These are phyloP conservation scores for Sitobion miscanthi DNA, from an alignment of 1,140 invertebrate genomes.

Conservation along the genomic window DNA sequence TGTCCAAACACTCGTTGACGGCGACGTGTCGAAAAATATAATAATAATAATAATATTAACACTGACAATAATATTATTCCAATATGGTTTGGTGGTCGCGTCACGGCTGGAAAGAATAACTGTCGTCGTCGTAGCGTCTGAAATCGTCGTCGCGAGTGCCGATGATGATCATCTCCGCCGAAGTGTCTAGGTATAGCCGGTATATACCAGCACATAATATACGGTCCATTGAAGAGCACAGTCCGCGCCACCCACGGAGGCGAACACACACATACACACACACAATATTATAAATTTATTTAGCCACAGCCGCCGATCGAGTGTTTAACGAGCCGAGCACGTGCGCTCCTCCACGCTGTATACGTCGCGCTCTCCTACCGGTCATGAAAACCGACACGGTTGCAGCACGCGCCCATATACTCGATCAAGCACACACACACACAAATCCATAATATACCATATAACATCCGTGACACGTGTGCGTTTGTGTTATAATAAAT, in stretches of 20 bases:
- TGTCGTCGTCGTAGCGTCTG: background rate
- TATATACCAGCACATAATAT: background rate
- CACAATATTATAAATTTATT: background rate
- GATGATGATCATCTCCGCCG: background rate
- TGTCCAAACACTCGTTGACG: background rate
- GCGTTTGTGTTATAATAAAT: background rate
- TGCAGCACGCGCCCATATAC: conserved; percentile 21
- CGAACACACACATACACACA: background rate
- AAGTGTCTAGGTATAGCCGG: background rate
- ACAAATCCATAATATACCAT: background rate
- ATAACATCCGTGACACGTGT: background rate
- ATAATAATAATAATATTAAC: background rate
- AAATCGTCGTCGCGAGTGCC: background rate
- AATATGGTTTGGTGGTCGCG: background rate
- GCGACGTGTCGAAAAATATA: background rate
- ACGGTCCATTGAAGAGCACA: background rate
- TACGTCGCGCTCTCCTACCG: background rate
- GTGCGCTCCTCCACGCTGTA: background rate
- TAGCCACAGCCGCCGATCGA: background rate
- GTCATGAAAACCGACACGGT: conserved; percentile 33
- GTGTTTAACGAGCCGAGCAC: conserved; percentile 35
- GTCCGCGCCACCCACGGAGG: conserved; percentile 6
- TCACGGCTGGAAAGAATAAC: background rate
- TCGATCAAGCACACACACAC: background rate
- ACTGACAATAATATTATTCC: background rate